Evolutionary conservation across 2,797 vertebrate species (phyloP).

Genomic region (Danio aesculapii): DNA sequence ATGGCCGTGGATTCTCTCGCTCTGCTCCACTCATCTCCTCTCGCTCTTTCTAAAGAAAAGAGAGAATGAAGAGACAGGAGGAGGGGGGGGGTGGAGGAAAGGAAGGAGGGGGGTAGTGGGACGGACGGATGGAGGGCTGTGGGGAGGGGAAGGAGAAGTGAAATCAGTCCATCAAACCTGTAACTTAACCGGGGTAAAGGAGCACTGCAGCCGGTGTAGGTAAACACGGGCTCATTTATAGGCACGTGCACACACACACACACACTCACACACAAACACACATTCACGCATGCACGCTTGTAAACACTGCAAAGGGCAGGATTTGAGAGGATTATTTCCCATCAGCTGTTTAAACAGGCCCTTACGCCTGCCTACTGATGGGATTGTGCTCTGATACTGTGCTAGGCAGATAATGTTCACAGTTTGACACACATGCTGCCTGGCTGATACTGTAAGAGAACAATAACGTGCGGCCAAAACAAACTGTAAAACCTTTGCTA

Average conservation of each 20-base stretch:
- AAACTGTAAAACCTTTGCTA: background rate
- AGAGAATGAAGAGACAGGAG: constrained; percentile 58
- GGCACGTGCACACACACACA: constrained; percentile 28
- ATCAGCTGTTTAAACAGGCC: constrained; percentile 48
- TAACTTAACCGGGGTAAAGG: constrained; percentile 57
- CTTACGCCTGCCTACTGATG: constrained; percentile 29
- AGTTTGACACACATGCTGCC: constrained; percentile 23
- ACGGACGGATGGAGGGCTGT: constrained; percentile 48
- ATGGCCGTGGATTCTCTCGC: constrained; percentile 83
- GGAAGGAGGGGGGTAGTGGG: constrained; percentile 44
- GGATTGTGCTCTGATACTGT: constrained; percentile 38
- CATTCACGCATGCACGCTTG: background rate
- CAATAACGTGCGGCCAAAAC: background rate
- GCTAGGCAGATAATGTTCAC: constrained; percentile 30
- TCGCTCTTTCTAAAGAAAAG: constrained; percentile 66
- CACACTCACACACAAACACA: constrained; percentile 22
- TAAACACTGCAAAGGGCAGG: constrained; percentile 25
- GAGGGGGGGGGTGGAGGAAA: constrained; percentile 20
- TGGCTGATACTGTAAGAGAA: constrained; percentile 1
- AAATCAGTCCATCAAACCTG: constrained; percentile 59
- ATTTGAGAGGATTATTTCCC: constrained; percentile 48
- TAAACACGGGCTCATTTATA: constrained; percentile 40
- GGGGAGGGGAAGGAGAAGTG: constrained; percentile 57
- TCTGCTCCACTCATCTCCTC: constrained; percentile 67
- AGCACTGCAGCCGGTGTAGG: constrained; percentile 33